Evolutionary conservation across 53 echinoderm and acorn worm genomes (phyloP), one percentile per base, ranked within the genome.

Genomic region (Luidia sarsii): DNA sequence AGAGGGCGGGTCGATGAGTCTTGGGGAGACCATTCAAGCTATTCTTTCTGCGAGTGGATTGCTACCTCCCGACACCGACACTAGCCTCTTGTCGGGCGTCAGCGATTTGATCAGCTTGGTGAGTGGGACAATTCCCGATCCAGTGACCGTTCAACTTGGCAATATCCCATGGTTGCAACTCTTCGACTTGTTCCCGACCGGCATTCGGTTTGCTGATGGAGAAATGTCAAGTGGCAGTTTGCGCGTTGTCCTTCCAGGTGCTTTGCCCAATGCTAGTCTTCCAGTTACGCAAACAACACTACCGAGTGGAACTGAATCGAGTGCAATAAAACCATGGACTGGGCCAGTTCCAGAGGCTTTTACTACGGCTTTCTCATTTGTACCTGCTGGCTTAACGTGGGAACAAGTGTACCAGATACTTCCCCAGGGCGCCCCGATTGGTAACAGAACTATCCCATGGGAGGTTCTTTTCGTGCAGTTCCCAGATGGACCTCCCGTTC

Each of bases 401-500:
- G 67, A 67, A 25, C 14, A 36, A 1, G 24, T 67, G 22, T 67
- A 37, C 24, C 45, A 30, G 18, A 20, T 2, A 25, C 29, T 3
- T 28, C 67, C 67, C 14, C 24, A 46, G 22, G 67, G 67, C 29
- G 24, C 45, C 24, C 67, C 67, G 15, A 13, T 45, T 67, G 1
- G 67, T 16, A 38, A 67, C 29, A 25, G 35, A 27, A 45, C 38
- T 2, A 19, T 67, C 22, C 28, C 67, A 23, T 67, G 67, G 67
- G 14, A 41, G 45, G 48, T 21, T 10, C 30, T 67, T 3, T 67
- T 67, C 67, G 28, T 11, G n/a, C 9, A 27, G 28, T 67, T 67
- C 45, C 67, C 67, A 36, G 38, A 67, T 67, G 67, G 67, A 28
- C 67, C 38, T 13, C 67, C 67, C 14, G 15, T n/a, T n/a, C 65